Percentiles rank a stretch among this genome's conserved stretches.
phyloP scores from a whole-genome alignment of 2,113 vertebrate species.

The Scortum barcoo region DNA sequence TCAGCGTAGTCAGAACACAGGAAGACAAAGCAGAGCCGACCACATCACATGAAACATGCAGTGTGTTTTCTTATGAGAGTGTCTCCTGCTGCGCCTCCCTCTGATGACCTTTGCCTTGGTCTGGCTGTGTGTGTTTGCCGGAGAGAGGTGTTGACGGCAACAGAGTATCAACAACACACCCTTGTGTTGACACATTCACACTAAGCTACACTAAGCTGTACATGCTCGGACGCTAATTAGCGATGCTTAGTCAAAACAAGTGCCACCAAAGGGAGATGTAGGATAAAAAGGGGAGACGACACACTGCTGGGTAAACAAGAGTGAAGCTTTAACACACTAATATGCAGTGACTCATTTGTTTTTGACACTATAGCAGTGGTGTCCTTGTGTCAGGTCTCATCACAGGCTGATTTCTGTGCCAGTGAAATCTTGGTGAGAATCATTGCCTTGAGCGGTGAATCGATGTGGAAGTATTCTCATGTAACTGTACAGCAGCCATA shows the following conservation, averaged over 20 bases:
- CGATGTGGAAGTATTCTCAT: not conserved
- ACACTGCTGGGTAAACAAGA: not conserved
- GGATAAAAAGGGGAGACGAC: not conserved
- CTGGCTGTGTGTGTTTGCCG: slow-evolving; percentile 5
- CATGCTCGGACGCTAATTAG: slow-evolving; percentile 32
- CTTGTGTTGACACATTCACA: slow-evolving; percentile 35
- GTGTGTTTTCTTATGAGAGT: not conserved
- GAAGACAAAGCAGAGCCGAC: not conserved
- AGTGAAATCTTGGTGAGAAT: not conserved
- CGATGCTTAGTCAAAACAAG: slow-evolving; percentile 16
- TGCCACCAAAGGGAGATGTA: not conserved
- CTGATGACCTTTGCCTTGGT: not conserved
- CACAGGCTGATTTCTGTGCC: no score
- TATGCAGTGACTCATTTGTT: not conserved
- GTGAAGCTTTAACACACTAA: not conserved
- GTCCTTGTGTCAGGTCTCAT: not conserved
- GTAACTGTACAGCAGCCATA: not conserved
- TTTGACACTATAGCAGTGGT: not conserved
- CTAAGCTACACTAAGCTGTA: slow-evolving; percentile 12
- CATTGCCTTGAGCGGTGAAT: not conserved
- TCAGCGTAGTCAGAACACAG: slow-evolving; percentile 8
- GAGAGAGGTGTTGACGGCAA: slow-evolving; percentile 30
- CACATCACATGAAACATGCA: slow-evolving; percentile 11
- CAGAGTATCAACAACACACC: slow-evolving; percentile 22
- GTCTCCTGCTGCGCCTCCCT: not conserved